Evolutionary conservation across 2,797 vertebrate genomes (phyloP), one percentile per base, ranked within the genome.

Genomic region (Rhinatrema bivittatum): DNA sequence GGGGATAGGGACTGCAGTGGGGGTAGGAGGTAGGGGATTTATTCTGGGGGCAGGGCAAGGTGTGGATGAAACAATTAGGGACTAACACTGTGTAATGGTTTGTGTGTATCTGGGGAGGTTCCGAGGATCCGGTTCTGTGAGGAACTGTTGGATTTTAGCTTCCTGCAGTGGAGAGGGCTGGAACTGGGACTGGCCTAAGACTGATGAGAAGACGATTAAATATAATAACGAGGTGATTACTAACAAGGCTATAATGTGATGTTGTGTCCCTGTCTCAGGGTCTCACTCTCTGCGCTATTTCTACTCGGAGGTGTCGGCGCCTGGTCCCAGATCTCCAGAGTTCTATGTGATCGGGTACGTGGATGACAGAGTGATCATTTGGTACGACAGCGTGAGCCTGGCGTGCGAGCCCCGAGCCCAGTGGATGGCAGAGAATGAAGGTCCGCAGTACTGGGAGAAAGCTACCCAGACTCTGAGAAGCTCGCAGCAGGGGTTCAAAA

Each of bases 401-500:
- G 36, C 23, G 3, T 52, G 36, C 1, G 36, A 55, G 19, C 42
- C 46, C 7, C 32, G 47, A 0, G 20, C 38, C 15, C 35, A 27
- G 0, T 73, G 67, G 67, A 10, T 51, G n/a, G 16, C 3, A 16
- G 13, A 1, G 1, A 13, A 9, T 3, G 13, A 41, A 6, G 7
- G 35, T 0, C 26, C 50, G 13, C 34, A 12, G 4, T 34, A 56
- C 20, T 62, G 67, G 63, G 34, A 66, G 6, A 39, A 46, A 29
- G 43, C 63, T 38, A 60, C 58, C 25, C 58, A 68, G 23, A 36
- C 27, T 23, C 47, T 60, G 19, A 62, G 56, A 21, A 60, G 50
- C 4, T 62, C 61, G 60, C 58, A 57, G 4, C 39, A 67, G 14
- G 64, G 62, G 52, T 62, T 62, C 48, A 60, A 10, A 2, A 26